Percentiles rank a stretch among this genome's conserved stretches.
These are phyloP conservation scores for Pantelozetes paolii DNA, from an alignment of 2,888 invertebrate species.

Conservation along the genomic window DNA sequence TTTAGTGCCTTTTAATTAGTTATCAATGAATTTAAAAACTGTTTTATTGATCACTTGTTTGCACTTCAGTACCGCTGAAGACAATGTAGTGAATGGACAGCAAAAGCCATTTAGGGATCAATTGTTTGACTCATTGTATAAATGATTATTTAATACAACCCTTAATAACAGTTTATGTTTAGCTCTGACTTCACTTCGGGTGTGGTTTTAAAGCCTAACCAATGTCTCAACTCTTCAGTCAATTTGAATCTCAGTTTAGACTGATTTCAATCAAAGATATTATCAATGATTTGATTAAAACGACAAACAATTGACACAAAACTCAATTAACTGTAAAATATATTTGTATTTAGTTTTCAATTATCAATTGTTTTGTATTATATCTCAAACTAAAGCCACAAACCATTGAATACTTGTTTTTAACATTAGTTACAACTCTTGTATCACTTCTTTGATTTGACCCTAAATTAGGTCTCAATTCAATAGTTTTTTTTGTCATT, in stretches of 20 bases:
- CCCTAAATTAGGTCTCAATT: not conserved
- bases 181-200: not conserved
- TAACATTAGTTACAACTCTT: too few species aligned
- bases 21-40: too few species aligned
- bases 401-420: not conserved
- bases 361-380: not conserved
- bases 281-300: not conserved
- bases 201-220: conserved; percentile 1
- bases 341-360: not conserved
- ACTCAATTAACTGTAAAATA: not conserved
- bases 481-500: not conserved
- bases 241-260: not conserved
- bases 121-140: not conserved
- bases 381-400: not conserved
- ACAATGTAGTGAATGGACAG: not conserved
- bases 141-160: not conserved
- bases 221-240: not conserved
- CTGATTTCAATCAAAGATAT: not conserved
- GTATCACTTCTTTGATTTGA: not conserved
- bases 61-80: too few species aligned
- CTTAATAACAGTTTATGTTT: conserved; percentile 14
- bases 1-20: not conserved
- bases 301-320: not conserved
- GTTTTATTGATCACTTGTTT: not conserved
- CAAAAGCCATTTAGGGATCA: not conserved